Conservation (phyloP, 2,113 vertebrate species). For the Onychostoma macrolepis region DNA sequence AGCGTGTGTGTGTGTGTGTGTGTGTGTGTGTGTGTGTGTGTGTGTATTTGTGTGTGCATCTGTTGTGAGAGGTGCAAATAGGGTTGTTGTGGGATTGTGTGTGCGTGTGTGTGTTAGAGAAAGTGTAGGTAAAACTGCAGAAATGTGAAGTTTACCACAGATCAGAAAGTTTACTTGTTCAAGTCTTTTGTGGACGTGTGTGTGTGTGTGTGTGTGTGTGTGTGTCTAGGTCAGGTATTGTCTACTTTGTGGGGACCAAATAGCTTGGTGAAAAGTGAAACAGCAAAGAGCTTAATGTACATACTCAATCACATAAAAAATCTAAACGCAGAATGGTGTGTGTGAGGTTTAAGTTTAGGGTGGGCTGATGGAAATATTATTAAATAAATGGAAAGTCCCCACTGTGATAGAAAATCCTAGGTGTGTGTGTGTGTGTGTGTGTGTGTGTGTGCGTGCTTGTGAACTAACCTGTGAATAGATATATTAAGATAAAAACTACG, state of each 20-base stretch:
- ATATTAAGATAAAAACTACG: slow-evolving; percentile 29
- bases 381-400: slow-evolving; percentile 12
- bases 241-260: neutral
- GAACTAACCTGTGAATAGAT: neutral
- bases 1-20: neutral
- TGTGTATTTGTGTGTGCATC: neutral
- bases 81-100: neutral
- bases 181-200: neutral
- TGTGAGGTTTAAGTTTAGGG: neutral
- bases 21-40: neutral
- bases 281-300: neutral
- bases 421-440: neutral
- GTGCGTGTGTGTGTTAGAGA: neutral
- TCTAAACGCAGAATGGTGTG: neutral
- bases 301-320: slow-evolving; percentile 16
- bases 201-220: slow-evolving; percentile 9
- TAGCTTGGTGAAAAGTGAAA: neutral
- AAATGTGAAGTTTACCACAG: neutral
- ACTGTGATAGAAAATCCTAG: neutral
- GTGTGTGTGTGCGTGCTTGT: neutral
- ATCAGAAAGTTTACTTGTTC: neutral
- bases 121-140: neutral
- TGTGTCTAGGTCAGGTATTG: slow-evolving; percentile 11
- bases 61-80: neutral
- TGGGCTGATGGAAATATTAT: neutral